Conservation (phyloP, 2,113 vertebrate species). For the Pampusana beccarii region DNA sequence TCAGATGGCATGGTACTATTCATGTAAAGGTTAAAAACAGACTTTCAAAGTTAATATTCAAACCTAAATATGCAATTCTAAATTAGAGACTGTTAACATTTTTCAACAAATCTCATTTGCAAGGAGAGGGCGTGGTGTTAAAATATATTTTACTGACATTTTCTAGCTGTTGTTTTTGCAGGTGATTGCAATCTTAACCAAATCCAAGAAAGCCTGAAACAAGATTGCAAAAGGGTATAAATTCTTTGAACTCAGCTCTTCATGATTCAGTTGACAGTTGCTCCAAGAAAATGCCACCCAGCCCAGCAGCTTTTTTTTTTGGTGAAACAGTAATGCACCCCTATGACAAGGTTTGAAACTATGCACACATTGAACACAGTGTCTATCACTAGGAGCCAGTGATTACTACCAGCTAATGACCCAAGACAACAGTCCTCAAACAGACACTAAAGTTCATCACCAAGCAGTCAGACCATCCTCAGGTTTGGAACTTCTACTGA, state of each 20-base stretch:
- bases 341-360: background rate
- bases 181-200: background rate
- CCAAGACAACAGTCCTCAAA: background rate
- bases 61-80: background rate
- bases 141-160: background rate
- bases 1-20: background rate
- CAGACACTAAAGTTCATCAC: background rate
- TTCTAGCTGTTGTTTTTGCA: background rate
- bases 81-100: background rate
- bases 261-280: background rate
- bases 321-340: background rate
- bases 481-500: background rate
- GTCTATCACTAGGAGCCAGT: background rate
- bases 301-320: background rate
- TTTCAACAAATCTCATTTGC: background rate
- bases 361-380: background rate
- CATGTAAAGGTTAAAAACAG: background rate
- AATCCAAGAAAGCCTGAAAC: background rate
- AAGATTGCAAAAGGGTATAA: background rate
- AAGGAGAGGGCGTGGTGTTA: background rate
- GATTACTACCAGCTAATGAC: background rate
- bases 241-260: background rate
- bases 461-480: background rate
- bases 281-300: background rate
- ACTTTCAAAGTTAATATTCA: background rate